A percentile compares a stretch with the other conserved stretches of the same genome.
Evolutionary conservation across 2,888 invertebrate species (phyloP).

Genomic region (Subacronicta megacephala): DNA sequence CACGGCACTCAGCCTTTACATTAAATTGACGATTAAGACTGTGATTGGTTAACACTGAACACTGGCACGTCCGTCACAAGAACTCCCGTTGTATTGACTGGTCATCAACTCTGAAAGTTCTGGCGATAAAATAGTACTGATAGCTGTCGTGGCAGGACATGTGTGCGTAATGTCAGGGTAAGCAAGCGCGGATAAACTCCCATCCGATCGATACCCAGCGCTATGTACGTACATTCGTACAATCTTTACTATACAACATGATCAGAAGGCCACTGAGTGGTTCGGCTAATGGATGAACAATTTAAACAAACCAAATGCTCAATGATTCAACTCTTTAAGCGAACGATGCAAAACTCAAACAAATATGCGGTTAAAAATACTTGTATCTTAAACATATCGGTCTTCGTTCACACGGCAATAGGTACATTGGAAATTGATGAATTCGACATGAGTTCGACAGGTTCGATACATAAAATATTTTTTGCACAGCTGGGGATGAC

Average conservation of each 20-base stretch:
- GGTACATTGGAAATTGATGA: constrained; percentile 42
- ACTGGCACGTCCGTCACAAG: constrained; percentile 69
- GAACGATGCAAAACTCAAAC: constrained; percentile 30
- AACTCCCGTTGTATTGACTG: constrained; percentile 73
- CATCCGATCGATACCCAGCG: constrained; percentile 40
- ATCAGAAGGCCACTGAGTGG: constrained; percentile 29
- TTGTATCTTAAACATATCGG: constrained; percentile 17
- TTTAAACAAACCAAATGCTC: constrained; percentile 50
- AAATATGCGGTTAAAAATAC: constrained; percentile 31
- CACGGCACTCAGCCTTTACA: constrained; percentile 1
- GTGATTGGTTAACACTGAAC: constrained; percentile 34
- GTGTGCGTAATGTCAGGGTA: constrained; percentile 58
- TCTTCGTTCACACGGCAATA: constrained; percentile 14
- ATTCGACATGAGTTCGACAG: constrained; percentile 59
- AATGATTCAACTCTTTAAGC: constrained; percentile 33
- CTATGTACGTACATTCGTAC: constrained; percentile 14
- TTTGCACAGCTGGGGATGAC: constrained; percentile 62
- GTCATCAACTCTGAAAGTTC: constrained; percentile 71
- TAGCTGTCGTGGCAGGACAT: constrained; percentile 52
- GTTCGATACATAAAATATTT: constrained; percentile 54
- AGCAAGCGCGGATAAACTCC: constrained; percentile 49
- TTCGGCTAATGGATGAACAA: constrained; percentile 43
- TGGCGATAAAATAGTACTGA: constrained; percentile 69
- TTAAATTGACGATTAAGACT: neutral
- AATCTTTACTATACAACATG: constrained; percentile 21